Conservation (phyloP, 2,113 vertebrate genomes). For the Furnarius figulus region DNA sequence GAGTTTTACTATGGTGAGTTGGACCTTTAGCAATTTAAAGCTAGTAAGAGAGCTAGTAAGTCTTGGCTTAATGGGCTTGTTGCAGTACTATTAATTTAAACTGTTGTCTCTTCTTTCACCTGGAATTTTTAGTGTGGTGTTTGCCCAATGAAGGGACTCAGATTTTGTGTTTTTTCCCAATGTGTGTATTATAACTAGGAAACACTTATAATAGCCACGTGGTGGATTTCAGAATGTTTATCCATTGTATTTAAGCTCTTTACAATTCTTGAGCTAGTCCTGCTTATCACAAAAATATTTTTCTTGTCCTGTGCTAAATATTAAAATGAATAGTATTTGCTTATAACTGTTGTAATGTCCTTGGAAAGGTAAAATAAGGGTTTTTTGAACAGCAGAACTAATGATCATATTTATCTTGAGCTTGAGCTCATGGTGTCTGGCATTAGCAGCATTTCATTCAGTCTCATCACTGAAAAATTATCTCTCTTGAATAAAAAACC, state of each 20-base stretch:
- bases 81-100: neutral
- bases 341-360: neutral
- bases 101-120: neutral
- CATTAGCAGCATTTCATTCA: neutral
- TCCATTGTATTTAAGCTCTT: neutral
- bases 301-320: neutral
- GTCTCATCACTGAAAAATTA: neutral
- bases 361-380: neutral
- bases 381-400: neutral
- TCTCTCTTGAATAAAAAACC: neutral
- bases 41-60: neutral
- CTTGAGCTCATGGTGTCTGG: neutral
- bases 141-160: neutral
- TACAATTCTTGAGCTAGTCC: neutral
- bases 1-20: slow-evolving; percentile 95
- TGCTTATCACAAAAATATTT: neutral
- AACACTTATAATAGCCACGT: neutral
- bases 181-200: neutral
- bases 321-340: neutral
- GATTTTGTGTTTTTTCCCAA: neutral
- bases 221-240: neutral
- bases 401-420: neutral
- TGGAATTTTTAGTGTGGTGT: neutral
- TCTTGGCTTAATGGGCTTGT: neutral
- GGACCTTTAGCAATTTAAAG: neutral